Evolutionary conservation across 2,113 vertebrate species (phyloP).

Genomic region (Pogonocichla stellata): DNA sequence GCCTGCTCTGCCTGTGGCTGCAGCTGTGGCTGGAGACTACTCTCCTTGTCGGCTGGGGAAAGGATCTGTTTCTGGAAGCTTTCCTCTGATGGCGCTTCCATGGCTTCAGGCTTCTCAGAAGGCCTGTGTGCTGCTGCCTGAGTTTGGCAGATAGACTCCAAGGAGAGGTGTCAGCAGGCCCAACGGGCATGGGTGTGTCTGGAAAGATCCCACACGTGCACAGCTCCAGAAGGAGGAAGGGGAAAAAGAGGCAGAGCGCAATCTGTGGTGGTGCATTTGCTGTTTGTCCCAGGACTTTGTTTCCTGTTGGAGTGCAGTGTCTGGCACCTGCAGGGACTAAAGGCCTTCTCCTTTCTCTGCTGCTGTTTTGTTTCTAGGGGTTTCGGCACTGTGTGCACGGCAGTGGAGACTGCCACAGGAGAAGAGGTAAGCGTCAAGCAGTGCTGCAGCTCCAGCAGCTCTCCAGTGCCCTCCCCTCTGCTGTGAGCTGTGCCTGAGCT

Average conservation of each 20-base stretch:
- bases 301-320: rapidly evolving
- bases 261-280: neutral
- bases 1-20: too few relatives aligned
- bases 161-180: too few relatives aligned
- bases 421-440: neutral
- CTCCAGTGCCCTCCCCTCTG: neutral
- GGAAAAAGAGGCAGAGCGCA: rapidly evolving
- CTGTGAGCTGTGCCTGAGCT: neutral
- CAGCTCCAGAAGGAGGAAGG: too few relatives aligned
- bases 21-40: too few relatives aligned
- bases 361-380: neutral
- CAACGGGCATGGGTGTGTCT: too few relatives aligned
- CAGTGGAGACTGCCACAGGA: neutral
- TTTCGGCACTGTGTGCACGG: neutral
- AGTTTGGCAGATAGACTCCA: too few relatives aligned
- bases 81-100: too few relatives aligned
- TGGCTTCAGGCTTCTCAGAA: too few relatives aligned
- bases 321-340: neutral
- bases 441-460: neutral
- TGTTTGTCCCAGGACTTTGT: neutral
- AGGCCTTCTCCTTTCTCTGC: neutral
- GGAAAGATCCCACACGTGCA: neutral
- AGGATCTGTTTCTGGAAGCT: too few relatives aligned
- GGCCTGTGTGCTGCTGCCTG: too few relatives aligned
- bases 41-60: too few relatives aligned